Evolutionary conservation across 2,797 vertebrate genomes (phyloP), one percentile per base, ranked within the genome.

Genomic region (Tadarida brasiliensis): DNA sequence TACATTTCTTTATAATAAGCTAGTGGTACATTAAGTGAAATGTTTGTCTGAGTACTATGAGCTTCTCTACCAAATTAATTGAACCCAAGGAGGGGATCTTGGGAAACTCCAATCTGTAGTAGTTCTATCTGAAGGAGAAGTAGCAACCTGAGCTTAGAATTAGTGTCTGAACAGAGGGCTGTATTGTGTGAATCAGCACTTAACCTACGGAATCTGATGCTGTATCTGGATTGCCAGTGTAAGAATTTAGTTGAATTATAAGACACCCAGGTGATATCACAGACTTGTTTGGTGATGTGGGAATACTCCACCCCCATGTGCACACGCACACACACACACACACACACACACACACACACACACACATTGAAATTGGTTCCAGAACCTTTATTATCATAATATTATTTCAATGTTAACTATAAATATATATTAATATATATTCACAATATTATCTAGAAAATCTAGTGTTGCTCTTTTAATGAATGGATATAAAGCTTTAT

Each of bases 401-500:
- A 71, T 35, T 54, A n/a, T 44, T 47, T 78, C 80, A 83, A 35
- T 73, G 1, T 61, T 73, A 63, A 63, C n/a, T 91, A 30, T 73
- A 61, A 73, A 91, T 73, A 91, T 63, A 91, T 22, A 83, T 51
- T 61, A 24, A 82, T 26, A 54, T 61, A 63, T 49, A 89, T 49
- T 49, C 22, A 87, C 51, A 70, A 80, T 67, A 77, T 39, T 30
- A 54, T 44, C 33, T 22, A 86, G 63, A 11, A 68, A 54, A 74
- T 51, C 63, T 24, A 65, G 28, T 59, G 17, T 49, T 82, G 11
- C 39, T 56, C 11, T 81, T 87, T 73, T 47, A 73, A 67, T 81
- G 35, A 5, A 74, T 95, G 67, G 20, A 30, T 82, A 86, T 82
- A 87, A 81, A 74, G 65, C 28, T 89, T 92, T 86, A 91, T 87